Evolutionary conservation across 2,797 vertebrate genomes (phyloP), one percentile per base, ranked within the genome.

Genomic region (Leptoclinus maculatus): DNA sequence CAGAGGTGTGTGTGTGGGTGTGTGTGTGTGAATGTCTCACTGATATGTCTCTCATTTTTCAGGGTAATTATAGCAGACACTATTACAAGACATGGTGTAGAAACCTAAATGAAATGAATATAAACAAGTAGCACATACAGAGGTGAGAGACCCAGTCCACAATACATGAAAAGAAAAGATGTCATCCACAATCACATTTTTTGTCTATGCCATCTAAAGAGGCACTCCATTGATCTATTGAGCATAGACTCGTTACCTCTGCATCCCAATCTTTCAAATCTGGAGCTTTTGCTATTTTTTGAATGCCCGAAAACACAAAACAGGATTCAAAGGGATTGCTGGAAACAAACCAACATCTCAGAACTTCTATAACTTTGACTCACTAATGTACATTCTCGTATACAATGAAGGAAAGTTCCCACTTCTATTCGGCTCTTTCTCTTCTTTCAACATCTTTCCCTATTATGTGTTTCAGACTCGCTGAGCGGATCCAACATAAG

Each of bases 401-500:
- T 4, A 39, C 1, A 21, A 1, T 45, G 14, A 21, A 58, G 21
- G 16, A 41, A 25, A n/a, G 19, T 63, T 10, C 3, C 1, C 3
- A 2, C 27, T 58, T 69, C 10, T 43, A 17, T 13, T 58, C 56
- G 53, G n/a, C 17, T 57, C 1, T 39, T 43, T 56, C 17, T 57
- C n/a, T 39, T 56, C 34, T n/a, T 45, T 83, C 14, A 27, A 19
- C 5, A 12, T 65, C 11, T 74, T 68, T 68, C 34, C 17, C 27
- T 21, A 57, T 29, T 32, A 86, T 87, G 87, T 79, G 87, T 91
- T 85, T 83, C 85, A 98, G 98, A 92, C 96, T 98, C 58, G 84
- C 96, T 66, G 93, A 93, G 79, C 94, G 93, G 73, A 82, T 98
- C 82, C 96, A 88, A 79, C 94, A 94, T 0, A 95, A 97, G 70